Conservation (phyloP, 2,113 vertebrate genomes). For the Sinocyclocheilus anshuiensis region DNA sequence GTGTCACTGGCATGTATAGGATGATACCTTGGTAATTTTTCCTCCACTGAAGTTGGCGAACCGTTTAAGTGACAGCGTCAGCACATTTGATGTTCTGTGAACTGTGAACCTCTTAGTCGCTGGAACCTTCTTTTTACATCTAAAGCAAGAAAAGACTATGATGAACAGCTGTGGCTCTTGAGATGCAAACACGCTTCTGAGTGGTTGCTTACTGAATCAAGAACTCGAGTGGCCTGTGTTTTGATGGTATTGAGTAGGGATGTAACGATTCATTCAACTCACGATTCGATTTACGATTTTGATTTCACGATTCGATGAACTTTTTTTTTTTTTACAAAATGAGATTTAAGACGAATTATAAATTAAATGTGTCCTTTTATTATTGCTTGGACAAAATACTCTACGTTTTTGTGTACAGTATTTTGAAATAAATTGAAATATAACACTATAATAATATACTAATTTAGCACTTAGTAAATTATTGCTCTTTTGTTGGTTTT, state of each 20-base stretch:
- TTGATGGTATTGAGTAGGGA: not conserved
- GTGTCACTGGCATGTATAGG: not conserved
- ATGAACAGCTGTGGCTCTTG: not conserved
- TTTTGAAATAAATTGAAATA: no score
- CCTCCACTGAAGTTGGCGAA: slow-evolving; percentile 90
- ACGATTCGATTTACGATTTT: no score
- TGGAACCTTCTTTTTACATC: slow-evolving; percentile 93
- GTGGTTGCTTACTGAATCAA: not conserved
- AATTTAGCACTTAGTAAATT: no score
- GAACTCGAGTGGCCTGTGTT: not conserved
- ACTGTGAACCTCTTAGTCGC: slow-evolving; percentile 93
- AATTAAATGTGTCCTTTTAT: no score
- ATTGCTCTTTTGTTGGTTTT: no score
- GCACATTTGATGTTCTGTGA: slow-evolving; percentile 87
- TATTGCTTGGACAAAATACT: no score
- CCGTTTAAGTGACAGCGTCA: slow-evolving; percentile 91
- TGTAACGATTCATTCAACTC: no score
- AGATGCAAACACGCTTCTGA: not conserved
- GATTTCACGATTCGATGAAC: no score
- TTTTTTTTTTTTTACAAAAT: no score
- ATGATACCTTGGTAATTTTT: slow-evolving; percentile 91
- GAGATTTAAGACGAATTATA: no score
- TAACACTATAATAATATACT: no score
- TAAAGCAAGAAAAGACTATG: slow-evolving; percentile 55
- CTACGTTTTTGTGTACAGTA: no score